These are phyloP conservation scores for Mustela lutreola DNA, from an alignment of 2,113 vertebrate species.

Conservation along the genomic window DNA sequence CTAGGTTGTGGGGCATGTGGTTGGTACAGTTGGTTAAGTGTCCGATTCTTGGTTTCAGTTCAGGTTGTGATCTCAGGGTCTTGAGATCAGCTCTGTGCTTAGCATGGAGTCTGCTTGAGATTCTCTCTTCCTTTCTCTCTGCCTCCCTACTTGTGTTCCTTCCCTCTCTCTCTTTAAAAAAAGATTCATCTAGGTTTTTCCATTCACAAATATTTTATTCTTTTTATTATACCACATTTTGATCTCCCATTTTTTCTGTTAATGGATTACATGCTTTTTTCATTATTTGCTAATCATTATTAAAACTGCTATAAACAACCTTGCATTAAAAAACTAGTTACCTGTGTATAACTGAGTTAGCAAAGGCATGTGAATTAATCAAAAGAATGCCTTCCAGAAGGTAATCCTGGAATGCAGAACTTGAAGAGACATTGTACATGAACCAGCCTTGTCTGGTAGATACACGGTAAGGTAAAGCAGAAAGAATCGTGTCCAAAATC, in stretches of 20 bases:
- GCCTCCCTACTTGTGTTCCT: neutral
- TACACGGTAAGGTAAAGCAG: neutral
- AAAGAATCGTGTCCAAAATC: neutral
- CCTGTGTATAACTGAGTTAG: neutral
- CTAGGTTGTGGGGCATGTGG: neutral
- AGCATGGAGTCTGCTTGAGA: neutral
- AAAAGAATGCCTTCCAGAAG: constrained; percentile 25
- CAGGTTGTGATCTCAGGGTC: neutral
- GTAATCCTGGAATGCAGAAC: neutral
- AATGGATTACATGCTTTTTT: neutral
- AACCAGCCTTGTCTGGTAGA: neutral
- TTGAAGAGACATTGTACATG: neutral
- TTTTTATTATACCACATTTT: neutral
- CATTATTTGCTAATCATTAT: neutral
- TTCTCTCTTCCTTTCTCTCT: neutral
- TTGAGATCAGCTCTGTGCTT: neutral
- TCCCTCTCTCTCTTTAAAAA: neutral
- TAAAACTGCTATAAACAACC: neutral
- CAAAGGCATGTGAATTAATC: neutral
- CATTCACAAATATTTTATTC: neutral
- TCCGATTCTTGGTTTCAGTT: neutral
- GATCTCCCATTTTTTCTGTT: neutral
- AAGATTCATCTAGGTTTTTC: neutral
- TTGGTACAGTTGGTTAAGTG: neutral
- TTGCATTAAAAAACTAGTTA: neutral